Evolutionary conservation across 2,888 invertebrate species (phyloP).

Genomic region (Cerastis rubricosa): DNA sequence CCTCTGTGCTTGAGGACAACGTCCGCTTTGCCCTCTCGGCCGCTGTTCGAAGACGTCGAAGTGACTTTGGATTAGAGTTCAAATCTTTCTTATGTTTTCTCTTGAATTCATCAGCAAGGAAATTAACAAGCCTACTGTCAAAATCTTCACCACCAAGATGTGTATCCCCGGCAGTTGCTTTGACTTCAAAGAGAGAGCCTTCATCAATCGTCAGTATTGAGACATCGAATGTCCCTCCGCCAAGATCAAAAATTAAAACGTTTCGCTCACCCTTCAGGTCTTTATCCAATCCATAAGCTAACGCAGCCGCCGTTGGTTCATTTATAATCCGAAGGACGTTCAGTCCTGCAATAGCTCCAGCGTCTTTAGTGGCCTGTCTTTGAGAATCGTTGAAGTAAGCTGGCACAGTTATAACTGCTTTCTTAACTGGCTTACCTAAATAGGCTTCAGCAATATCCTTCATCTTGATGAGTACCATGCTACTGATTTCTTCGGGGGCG

Average conservation of each 20-base stretch:
- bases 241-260: constrained; percentile 92
- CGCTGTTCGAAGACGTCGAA: constrained; percentile 93
- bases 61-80: constrained; percentile 91
- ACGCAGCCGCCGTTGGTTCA: constrained; percentile 95
- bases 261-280: constrained; percentile 92
- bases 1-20: constrained; percentile 94
- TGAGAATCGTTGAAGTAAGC: constrained; percentile 95
- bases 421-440: constrained; percentile 91
- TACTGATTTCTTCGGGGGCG: constrained; percentile 93
- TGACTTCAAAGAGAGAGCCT: constrained; percentile 94
- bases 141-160: constrained; percentile 95
- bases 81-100: constrained; percentile 93
- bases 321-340: constrained; percentile 96
- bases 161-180: constrained; percentile 96
- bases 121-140: constrained; percentile 92
- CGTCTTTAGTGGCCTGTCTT: constrained; percentile 95
- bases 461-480: constrained; percentile 91
- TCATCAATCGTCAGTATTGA: constrained; percentile 96
- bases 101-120: constrained; percentile 93
- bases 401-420: constrained; percentile 95
- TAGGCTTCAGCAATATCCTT: constrained; percentile 93
- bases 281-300: constrained; percentile 93
- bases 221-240: constrained; percentile 94
- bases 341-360: constrained; percentile 93
- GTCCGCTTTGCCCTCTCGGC: constrained; percentile 95